These are phyloP conservation scores for Drosophila ironensis DNA, from an alignment of 1,140 invertebrate genomes.

Conservation along the genomic window DNA sequence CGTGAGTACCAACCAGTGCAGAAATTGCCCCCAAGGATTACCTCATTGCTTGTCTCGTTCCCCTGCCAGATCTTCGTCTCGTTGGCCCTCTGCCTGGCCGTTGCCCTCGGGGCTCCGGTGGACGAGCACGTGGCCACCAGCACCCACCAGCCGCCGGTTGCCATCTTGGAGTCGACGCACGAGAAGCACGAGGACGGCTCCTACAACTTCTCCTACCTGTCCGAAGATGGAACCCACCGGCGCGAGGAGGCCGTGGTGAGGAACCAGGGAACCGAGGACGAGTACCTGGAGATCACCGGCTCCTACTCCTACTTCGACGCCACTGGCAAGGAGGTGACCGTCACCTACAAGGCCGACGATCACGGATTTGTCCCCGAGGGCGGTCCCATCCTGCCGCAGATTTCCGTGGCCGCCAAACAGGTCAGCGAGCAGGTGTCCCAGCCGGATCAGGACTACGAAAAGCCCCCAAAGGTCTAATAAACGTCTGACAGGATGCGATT, in stretches of 20 bases:
- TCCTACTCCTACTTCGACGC: slow-evolving; percentile 71
- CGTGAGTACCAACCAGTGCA: slow-evolving; percentile 55
- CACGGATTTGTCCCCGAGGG: slow-evolving; percentile 76
- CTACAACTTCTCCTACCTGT: slow-evolving; percentile 69
- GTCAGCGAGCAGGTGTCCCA: slow-evolving; percentile 45
- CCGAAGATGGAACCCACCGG: slow-evolving; percentile 68
- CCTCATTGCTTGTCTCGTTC: background rate
- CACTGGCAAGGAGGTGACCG: slow-evolving; percentile 66
- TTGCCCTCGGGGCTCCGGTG: slow-evolving; percentile 32
- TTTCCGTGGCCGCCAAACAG: slow-evolving; percentile 63
- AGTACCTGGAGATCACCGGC: slow-evolving; percentile 67
- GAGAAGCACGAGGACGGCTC: slow-evolving; percentile 70
- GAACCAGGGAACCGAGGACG: slow-evolving; percentile 60
- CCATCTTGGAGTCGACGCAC: slow-evolving; percentile 60
- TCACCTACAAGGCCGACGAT: slow-evolving; percentile 73
- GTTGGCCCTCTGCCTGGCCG: slow-evolving; percentile 30
- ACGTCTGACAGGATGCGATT: too few relatives aligned
- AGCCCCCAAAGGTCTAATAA: slow-evolving; percentile 55
- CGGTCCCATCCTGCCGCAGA: slow-evolving; percentile 54
- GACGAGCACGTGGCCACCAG: slow-evolving; percentile 18
- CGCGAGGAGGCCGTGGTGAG: slow-evolving; percentile 60
- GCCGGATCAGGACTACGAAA: slow-evolving; percentile 45
- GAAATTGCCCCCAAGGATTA: slow-evolving; percentile 19
- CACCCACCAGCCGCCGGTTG: slow-evolving; percentile 42
- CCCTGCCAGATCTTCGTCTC: slow-evolving; percentile 49